A percentile compares a stretch with the other conserved stretches of the same genome.
phyloP scores from a whole-genome alignment of 2,888 invertebrate species.

The Cephus rjabovi region DNA sequence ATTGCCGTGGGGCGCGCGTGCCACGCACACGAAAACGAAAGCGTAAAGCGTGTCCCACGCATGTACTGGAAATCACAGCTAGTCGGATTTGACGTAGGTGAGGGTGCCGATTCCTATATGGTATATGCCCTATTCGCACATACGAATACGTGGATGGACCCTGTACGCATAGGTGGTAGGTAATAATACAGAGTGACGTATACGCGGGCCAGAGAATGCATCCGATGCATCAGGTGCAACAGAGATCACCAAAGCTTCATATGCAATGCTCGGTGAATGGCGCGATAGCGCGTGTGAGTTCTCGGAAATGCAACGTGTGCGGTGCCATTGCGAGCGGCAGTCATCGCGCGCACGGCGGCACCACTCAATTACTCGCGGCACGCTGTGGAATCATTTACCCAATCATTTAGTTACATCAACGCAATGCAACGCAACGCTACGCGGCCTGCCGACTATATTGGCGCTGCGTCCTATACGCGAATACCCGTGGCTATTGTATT shows the following conservation, averaged over 20 bases:
- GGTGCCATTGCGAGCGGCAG: slow-evolving; percentile 34
- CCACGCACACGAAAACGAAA: slow-evolving; percentile 49
- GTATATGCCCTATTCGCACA: neutral
- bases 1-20: slow-evolving; percentile 66
- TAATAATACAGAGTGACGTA: neutral
- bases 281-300: neutral
- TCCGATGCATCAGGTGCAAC: neutral
- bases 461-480: slow-evolving; percentile 5
- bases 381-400: slow-evolving; percentile 67
- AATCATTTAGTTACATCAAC: slow-evolving; percentile 67
- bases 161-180: neutral
- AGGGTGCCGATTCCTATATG: neutral
- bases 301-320: slow-evolving; percentile 1
- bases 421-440: slow-evolving; percentile 51
- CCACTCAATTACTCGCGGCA: slow-evolving; percentile 67
- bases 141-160: neutral
- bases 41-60: slow-evolving; percentile 2
- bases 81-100: neutral
- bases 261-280: neutral
- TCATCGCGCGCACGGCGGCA: slow-evolving; percentile 46
- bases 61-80: neutral
- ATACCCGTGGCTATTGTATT: slow-evolving; percentile 49
- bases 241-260: neutral
- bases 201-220: neutral
- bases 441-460: slow-evolving; percentile 32